Percentiles rank a stretch among this genome's conserved stretches.
phyloP scores from a whole-genome alignment of 2,113 vertebrate genomes.

The Xiphorhynchus elegans region DNA sequence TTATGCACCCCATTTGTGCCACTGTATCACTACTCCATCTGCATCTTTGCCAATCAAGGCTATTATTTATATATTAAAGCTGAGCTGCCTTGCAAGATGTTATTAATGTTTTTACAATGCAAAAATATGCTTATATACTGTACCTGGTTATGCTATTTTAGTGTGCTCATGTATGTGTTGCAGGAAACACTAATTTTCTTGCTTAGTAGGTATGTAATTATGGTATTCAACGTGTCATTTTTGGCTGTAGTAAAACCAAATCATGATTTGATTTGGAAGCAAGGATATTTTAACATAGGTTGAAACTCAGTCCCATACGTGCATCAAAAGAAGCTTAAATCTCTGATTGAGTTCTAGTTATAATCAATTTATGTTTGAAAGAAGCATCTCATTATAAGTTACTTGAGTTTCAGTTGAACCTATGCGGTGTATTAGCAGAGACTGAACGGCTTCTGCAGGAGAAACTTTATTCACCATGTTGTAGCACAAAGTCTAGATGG shows the following conservation, averaged over 20 bases:
- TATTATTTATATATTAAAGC: background rate
- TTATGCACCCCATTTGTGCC: background rate
- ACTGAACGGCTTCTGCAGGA: background rate
- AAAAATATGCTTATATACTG: background rate
- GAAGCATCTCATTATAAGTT: background rate
- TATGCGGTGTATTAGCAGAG: background rate
- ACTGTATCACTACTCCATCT: background rate
- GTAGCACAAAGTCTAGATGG: background rate
- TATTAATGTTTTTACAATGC: background rate
- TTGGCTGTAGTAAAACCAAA: background rate
- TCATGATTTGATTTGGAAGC: background rate
- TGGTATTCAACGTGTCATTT: background rate
- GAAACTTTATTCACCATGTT: background rate
- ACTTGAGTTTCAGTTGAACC: background rate
- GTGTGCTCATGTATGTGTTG: background rate
- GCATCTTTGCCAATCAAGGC: background rate
- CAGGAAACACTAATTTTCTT: background rate
- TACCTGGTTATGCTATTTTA: background rate
- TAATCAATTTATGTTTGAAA: background rate
- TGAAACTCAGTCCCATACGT: background rate
- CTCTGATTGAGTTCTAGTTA: background rate
- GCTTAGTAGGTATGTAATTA: background rate
- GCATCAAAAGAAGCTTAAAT: background rate
- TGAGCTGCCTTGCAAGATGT: background rate
- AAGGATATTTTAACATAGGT: background rate